Conservation (phyloP, 2,113 vertebrate genomes). For the Corvus cornix region DNA sequence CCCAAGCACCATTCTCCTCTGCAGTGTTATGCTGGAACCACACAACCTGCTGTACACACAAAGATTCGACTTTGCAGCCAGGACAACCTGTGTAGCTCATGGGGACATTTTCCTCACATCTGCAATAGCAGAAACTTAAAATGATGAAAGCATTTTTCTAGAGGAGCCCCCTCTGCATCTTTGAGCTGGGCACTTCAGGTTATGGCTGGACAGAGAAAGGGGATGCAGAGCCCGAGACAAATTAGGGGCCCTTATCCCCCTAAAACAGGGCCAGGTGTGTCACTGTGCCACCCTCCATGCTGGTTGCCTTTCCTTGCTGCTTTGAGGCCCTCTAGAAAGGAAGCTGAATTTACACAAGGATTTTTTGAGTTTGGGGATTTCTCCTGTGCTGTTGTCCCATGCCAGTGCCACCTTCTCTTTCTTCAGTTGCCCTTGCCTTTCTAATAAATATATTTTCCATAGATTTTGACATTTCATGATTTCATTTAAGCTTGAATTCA, state of each 20-base stretch:
- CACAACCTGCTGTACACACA: background rate
- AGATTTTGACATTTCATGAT: background rate
- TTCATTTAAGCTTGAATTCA: background rate
- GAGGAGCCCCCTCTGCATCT: background rate
- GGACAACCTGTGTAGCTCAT: background rate
- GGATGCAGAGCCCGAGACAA: background rate
- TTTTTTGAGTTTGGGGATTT: background rate
- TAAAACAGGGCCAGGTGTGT: accelerated
- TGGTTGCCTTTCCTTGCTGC: background rate
- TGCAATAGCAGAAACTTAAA: background rate
- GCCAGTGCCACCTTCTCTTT: background rate
- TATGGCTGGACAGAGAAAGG: accelerated
- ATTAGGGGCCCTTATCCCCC: background rate
- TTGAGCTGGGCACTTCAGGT: background rate
- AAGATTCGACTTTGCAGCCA: background rate
- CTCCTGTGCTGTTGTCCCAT: background rate
- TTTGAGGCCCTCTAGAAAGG: background rate
- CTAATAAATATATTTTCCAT: background rate
- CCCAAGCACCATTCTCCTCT: background rate
- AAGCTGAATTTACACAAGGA: background rate
- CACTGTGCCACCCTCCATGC: background rate
- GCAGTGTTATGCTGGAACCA: background rate
- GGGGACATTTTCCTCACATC: background rate
- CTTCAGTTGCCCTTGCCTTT: background rate
- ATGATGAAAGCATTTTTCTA: background rate